These are phyloP conservation scores for Nothocercus nigrocapillus DNA, from an alignment of 2,113 vertebrate species.

Conservation along the genomic window DNA sequence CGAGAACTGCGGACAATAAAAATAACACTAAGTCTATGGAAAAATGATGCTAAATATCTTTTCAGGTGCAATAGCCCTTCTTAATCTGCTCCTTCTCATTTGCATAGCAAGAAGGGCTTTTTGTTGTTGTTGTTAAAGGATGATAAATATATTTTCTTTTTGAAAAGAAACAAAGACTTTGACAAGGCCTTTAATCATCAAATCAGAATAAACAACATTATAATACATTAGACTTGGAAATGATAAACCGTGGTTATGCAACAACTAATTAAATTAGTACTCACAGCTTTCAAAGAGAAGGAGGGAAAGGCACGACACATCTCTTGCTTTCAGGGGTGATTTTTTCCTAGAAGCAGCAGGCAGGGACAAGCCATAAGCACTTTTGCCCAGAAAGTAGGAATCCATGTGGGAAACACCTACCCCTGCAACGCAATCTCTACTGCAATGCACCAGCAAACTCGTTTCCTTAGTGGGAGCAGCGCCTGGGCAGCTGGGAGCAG, in stretches of 20 bases:
- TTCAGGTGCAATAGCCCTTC: slow-evolving; percentile 35
- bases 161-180: slow-evolving; percentile 67
- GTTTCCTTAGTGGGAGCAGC: background rate
- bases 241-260: slow-evolving; percentile 64
- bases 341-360: slow-evolving; percentile 19
- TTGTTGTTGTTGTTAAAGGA: background rate
- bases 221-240: slow-evolving; percentile 79
- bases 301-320: slow-evolving; percentile 38
- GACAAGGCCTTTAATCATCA: slow-evolving; percentile 69
- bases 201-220: slow-evolving; percentile 73
- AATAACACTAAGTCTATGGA: background rate
- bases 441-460: background rate
- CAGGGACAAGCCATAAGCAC: background rate
- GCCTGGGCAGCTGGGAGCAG: background rate
- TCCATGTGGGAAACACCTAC: background rate
- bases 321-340: background rate
- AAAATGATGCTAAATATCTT: slow-evolving; percentile 8
- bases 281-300: slow-evolving; percentile 62
- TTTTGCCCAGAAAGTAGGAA: background rate
- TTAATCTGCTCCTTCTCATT: slow-evolving; percentile 8
- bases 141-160: slow-evolving; percentile 53
- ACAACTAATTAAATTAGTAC: slow-evolving; percentile 76
- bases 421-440: background rate
- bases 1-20: background rate
- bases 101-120: background rate